Conservation (phyloP, 2,888 invertebrate species). For the Scaptomyza tumidula region DNA sequence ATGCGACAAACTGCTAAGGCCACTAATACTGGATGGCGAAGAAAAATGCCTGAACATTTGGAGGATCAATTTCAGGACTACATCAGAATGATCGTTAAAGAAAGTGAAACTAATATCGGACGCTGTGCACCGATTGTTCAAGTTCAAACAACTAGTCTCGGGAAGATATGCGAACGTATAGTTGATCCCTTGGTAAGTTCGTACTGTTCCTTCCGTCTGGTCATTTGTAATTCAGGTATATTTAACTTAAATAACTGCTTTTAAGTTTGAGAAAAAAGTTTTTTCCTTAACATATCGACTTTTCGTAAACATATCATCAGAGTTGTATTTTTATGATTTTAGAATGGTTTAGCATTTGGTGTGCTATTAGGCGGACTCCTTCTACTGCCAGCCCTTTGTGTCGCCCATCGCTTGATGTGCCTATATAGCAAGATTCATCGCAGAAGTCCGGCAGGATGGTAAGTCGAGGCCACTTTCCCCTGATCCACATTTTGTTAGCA, state of each 20-base stretch:
- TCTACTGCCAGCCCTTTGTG: conserved; percentile 92
- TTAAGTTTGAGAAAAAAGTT: too few relatives aligned
- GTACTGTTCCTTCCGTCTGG: too few relatives aligned
- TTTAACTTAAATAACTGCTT: too few relatives aligned
- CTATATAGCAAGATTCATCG: conserved; percentile 95
- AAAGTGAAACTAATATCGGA: conserved; percentile 88
- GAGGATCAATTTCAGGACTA: conserved; percentile 86
- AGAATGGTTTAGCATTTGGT: conserved; percentile 98
- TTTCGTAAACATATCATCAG: too few relatives aligned
- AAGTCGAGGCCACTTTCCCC: conserved; percentile 11
- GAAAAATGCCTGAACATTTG: conserved; percentile 81
- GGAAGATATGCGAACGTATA: conserved; percentile 91
- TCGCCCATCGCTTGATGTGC: conserved; percentile 91
- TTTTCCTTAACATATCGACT: too few relatives aligned
- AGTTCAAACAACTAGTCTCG: conserved; percentile 91
- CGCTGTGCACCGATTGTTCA: conserved; percentile 92
- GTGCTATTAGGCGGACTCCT: conserved; percentile 92
- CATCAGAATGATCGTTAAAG: conserved; percentile 87
- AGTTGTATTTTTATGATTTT: too few relatives aligned
- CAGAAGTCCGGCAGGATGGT: conserved; percentile 78
- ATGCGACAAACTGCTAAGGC: conserved; percentile 86
- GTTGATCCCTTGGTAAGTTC: conserved; percentile 92
- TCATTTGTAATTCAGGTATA: too few relatives aligned
- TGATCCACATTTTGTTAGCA: not conserved
- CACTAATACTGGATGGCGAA: conserved; percentile 87